phyloP scores from a whole-genome alignment of 2,113 vertebrate species.

The Pithys albifrons region DNA sequence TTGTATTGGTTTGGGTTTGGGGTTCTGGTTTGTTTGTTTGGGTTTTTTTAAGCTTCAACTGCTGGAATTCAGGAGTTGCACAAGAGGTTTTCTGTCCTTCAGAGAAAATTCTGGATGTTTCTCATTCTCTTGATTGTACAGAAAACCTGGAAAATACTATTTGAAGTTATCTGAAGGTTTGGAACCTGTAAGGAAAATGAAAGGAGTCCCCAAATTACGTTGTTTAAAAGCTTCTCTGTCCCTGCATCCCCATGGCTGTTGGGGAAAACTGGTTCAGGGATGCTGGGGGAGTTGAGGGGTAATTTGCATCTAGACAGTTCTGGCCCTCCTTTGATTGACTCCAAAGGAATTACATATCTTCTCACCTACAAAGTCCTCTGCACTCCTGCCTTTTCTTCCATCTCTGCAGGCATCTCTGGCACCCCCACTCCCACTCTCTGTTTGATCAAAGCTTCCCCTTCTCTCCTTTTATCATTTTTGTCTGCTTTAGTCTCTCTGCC shows the following conservation, averaged over 20 bases:
- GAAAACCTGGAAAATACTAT: not conserved
- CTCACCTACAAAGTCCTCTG: not conserved
- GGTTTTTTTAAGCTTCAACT: not conserved
- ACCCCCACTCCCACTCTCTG: not conserved
- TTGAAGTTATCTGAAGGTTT: not conserved
- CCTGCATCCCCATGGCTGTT: not conserved
- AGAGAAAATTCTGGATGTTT: not conserved
- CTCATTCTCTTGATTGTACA: not conserved
- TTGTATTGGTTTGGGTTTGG: not conserved
- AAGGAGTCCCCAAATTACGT: not conserved
- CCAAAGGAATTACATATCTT: constrained; percentile 30
- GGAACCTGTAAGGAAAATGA: not conserved
- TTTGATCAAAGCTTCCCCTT: constrained; percentile 45
- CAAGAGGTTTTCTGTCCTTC: not conserved
- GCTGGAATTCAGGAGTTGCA: not conserved
- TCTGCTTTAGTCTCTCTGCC: not conserved
- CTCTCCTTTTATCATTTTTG: constrained; percentile 40
- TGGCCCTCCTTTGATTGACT: constrained; percentile 26
- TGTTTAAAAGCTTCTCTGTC: not conserved
- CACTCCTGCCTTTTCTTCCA: not conserved
- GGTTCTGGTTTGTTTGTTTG: too few relatives aligned
- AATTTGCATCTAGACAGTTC: constrained; percentile 5
- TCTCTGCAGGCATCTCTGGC: constrained; percentile 34
- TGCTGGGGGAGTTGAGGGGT: not conserved
- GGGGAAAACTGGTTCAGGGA: not conserved